Conservation (phyloP, 1,140 invertebrate species). For the Lepidotrigona ventralis region DNA sequence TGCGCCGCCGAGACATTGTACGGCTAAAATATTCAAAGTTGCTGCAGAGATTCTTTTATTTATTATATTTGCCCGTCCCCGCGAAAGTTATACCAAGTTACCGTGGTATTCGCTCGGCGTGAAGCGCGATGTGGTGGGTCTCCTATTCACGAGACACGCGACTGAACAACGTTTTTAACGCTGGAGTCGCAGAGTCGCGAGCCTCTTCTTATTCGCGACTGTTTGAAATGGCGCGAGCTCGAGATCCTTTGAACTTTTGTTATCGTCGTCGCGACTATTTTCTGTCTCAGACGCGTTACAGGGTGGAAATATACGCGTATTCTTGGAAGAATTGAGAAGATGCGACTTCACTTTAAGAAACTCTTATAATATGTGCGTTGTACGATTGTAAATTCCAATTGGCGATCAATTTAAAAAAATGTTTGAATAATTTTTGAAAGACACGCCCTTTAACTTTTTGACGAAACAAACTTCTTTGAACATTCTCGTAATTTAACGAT, state of each 20-base stretch:
- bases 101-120: background rate
- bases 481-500: too few relatives aligned
- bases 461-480: too few relatives aligned
- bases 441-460: too few relatives aligned
- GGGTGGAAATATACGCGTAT: background rate
- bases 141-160: background rate
- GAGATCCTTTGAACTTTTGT: background rate
- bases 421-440: too few relatives aligned
- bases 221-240: background rate
- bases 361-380: too few relatives aligned
- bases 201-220: background rate
- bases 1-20: background rate
- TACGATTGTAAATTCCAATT: too few relatives aligned
- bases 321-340: background rate
- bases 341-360: background rate
- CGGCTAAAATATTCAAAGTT: constrained; percentile 18
- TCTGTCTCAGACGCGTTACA: background rate
- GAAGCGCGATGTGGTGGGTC: background rate
- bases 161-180: background rate
- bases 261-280: background rate
- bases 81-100: background rate
- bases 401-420: too few relatives aligned
- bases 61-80: constrained; percentile 17
- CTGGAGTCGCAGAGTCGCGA: too few relatives aligned
- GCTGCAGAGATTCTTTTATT: constrained; percentile 27